Evolutionary conservation across 1,140 invertebrate species (phyloP), one percentile per base, ranked within the genome.

Genomic region (Sesamia nonagrioides): DNA sequence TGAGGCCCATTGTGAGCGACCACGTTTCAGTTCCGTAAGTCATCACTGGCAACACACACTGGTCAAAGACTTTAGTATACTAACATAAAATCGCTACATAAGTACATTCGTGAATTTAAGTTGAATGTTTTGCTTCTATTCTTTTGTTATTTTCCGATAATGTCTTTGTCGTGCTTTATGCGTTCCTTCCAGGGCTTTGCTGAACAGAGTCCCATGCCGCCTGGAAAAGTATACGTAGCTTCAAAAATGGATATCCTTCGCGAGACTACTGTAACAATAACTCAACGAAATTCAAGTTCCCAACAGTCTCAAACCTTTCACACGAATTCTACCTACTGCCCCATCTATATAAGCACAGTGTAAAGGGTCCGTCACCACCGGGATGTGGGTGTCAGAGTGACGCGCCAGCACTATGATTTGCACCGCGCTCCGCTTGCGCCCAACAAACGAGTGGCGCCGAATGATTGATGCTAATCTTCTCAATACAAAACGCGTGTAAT

Each of bases 301-400:
- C 6, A 21, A 27, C 42, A 15, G 7, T 13, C 66, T n/a, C 45
- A 21, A 69, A 6, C 15, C 7, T 6, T 15, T 50, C 45, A 52
- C 5, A 27, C 27, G 27, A 27, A 27, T 72, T 5, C 27, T 56
- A 13, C 69, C 17, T 40, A 72, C 42, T 50, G 40, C 50, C 66
- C 42, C 17, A 6, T 69, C 42, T 69, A 4, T 42, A 13, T 21
- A n/a, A 11, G n/a, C 42, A 37, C 50, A 72, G 27, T 54, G 33
- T 11, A 4, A 18, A 17, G 50, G 50, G 69, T 35, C 35, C 40
- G 13, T 13, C 40, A 42, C 21, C 18, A 5, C 21, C 84, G 90
- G 89, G 90, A 92, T 89, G 90, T 89, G 85, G 88, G 88, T 91
- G 91, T 94, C 92, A 90, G 84, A 73, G 84, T 92, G 91, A 93